Conservation (phyloP, 1,140 invertebrate species). For the Pogonomyrmex barbatus region DNA sequence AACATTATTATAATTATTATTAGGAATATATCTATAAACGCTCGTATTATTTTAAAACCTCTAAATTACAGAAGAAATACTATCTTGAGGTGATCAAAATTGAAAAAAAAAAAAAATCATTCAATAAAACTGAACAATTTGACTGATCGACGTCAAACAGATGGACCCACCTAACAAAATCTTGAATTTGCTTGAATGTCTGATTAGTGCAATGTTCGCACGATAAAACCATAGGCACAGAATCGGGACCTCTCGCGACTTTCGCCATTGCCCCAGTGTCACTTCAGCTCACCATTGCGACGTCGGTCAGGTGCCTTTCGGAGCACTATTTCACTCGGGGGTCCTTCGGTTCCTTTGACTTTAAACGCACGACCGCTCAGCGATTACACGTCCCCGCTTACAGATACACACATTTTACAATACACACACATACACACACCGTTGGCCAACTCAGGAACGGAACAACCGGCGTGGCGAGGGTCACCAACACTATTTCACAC, state of each 20-base stretch:
- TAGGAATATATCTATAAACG: background rate
- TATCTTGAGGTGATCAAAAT: too few relatives aligned
- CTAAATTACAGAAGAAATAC: background rate
- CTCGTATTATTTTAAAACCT: background rate
- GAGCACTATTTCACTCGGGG: conserved; percentile 11
- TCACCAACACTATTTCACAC: conserved; percentile 3
- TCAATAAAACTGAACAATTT: background rate
- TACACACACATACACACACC: too few relatives aligned
- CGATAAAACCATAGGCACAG: conserved; percentile 75
- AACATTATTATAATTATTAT: background rate
- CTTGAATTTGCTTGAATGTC: conserved; percentile 83
- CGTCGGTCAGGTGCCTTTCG: conserved; percentile 9
- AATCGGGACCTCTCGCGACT: conserved; percentile 78
- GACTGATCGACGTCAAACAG: conserved; percentile 15
- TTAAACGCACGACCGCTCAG: background rate
- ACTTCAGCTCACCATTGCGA: conserved; percentile 66
- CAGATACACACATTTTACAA: conserved; percentile 62
- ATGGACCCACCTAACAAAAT: conserved; percentile 83
- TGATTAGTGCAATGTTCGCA: conserved; percentile 85
- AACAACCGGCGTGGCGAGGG: conserved; percentile 10
- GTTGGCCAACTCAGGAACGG: conserved; percentile 48
- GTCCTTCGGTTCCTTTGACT: background rate
- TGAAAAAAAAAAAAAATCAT: background rate
- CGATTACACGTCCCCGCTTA: conserved; percentile 52
- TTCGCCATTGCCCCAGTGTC: conserved; percentile 81